Conservation (phyloP, 2,113 vertebrate species). For the human region DNA sequence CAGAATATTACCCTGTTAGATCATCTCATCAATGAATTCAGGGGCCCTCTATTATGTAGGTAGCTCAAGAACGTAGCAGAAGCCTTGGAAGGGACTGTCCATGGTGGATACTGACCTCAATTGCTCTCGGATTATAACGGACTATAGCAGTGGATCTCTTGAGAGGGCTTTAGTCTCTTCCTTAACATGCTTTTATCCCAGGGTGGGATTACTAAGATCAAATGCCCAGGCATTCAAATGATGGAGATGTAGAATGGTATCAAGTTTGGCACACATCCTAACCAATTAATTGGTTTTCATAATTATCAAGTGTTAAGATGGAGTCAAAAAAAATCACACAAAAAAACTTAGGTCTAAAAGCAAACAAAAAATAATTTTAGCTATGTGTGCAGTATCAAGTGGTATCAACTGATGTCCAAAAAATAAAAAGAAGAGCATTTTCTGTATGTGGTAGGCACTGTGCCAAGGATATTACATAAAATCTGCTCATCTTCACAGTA, state of each 20-base stretch:
- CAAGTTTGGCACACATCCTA: neutral
- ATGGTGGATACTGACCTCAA: neutral
- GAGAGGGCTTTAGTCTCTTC: neutral
- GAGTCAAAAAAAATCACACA: neutral
- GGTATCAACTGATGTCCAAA: neutral
- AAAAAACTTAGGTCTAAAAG: neutral
- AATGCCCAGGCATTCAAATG: neutral
- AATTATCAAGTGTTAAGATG: neutral
- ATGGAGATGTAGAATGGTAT: neutral
- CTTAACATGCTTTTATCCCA: neutral
- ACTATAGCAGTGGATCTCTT: neutral
- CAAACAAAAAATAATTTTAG: neutral
- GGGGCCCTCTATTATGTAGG: fast-evolving
- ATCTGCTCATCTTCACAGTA: neutral
- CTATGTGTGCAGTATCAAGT: neutral
- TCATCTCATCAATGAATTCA: neutral
- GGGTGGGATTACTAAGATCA: neutral
- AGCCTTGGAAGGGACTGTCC: neutral
- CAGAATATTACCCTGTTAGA: neutral
- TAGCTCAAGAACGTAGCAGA: neutral
- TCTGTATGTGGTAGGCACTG: neutral
- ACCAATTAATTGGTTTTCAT: neutral
- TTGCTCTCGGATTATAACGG: neutral
- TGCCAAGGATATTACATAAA: neutral
- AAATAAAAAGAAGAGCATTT: neutral